Evolutionary conservation across 2,113 vertebrate species (phyloP).

Genomic region (Condylura cristata): DNA sequence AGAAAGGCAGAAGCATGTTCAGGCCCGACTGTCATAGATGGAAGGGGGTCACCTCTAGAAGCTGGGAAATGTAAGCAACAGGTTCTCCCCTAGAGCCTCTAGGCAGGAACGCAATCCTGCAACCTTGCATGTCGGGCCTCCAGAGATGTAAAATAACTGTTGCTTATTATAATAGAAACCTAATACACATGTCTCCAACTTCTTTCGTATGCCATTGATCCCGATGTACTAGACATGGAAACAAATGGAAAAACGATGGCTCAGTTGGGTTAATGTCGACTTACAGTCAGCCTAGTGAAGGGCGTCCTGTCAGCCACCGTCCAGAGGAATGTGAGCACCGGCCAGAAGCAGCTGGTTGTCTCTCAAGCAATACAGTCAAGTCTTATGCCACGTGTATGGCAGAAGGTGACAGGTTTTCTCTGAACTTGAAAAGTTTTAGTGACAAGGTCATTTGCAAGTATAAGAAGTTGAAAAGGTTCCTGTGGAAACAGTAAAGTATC

Average conservation of each 20-base stretch:
- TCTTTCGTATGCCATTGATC: background rate
- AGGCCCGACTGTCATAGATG: background rate
- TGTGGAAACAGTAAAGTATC: slow-evolving; percentile 22
- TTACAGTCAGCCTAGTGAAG: background rate
- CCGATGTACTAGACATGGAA: background rate
- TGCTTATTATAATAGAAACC: background rate
- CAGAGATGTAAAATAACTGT: background rate
- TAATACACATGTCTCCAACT: background rate
- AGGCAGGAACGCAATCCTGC: background rate
- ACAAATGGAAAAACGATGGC: background rate
- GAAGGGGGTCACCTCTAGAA: background rate
- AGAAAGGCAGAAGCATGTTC: background rate
- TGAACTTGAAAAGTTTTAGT: slow-evolving; percentile 39
- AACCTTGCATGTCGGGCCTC: background rate
- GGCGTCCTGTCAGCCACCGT: background rate
- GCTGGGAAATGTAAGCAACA: slow-evolving; percentile 9
- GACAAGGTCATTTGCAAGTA: slow-evolving; percentile 39
- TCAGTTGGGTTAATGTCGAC: background rate
- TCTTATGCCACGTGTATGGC: background rate
- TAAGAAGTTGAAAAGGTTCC: slow-evolving; percentile 10
- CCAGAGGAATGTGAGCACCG: background rate
- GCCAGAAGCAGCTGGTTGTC: background rate
- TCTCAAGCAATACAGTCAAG: background rate
- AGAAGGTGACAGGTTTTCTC: slow-evolving; percentile 45
- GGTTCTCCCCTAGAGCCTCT: background rate